Percentiles rank a stretch among this genome's conserved stretches.
phyloP scores from a whole-genome alignment of 2,888 invertebrate species.

The Drosophila koepferae region DNA sequence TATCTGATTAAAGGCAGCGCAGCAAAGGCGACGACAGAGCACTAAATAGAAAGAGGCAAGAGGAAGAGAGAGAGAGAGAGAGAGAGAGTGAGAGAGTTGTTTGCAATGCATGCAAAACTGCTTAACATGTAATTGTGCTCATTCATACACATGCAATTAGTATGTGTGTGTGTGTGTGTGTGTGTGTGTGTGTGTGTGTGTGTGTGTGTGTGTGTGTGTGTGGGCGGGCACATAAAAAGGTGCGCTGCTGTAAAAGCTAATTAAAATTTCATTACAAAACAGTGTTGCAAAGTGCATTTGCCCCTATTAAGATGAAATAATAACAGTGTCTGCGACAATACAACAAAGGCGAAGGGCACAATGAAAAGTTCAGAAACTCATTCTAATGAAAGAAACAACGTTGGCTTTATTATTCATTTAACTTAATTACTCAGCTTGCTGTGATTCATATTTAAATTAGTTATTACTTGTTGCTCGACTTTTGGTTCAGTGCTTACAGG shows the following conservation, averaged over 20 bases:
- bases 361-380: slow-evolving; percentile 4
- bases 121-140: slow-evolving; percentile 31
- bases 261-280: slow-evolving; percentile 64
- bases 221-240: slow-evolving; percentile 7
- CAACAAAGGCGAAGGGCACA: slow-evolving; percentile 10
- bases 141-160: neutral
- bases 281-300: slow-evolving; percentile 43
- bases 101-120: slow-evolving; percentile 19
- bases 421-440: neutral
- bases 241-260: slow-evolving; percentile 51
- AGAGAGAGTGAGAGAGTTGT: neutral
- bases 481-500: neutral
- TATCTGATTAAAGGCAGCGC: slow-evolving; percentile 46
- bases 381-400: neutral
- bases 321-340: slow-evolving; percentile 20
- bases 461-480: neutral
- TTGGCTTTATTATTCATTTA: neutral
- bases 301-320: slow-evolving; percentile 15
- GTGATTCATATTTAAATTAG: neutral
- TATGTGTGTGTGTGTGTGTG: neutral
- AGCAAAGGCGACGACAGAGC: slow-evolving; percentile 46
- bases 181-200: slow-evolving; percentile 1
- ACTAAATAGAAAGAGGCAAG: slow-evolving; percentile 1
- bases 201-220: neutral
- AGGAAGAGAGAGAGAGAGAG: neutral